These are phyloP conservation scores for Genyomyrus donnyi DNA, from an alignment of 2,113 vertebrate genomes.

Conservation along the genomic window DNA sequence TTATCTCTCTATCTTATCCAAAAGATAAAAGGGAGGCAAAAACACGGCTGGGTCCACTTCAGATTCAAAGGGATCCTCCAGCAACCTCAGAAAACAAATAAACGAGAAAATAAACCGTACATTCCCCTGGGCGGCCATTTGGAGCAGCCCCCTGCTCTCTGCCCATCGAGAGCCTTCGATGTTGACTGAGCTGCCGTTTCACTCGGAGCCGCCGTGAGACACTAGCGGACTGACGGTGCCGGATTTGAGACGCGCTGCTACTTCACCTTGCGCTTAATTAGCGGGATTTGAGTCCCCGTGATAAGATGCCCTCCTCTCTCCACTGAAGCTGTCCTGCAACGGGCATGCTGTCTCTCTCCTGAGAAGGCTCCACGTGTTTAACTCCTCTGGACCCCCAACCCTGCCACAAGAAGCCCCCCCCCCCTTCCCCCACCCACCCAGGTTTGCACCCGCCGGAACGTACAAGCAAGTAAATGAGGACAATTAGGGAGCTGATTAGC, in stretches of 20 bases:
- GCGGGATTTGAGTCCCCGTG: slow-evolving; percentile 29
- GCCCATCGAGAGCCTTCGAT: background rate
- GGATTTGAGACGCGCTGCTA: slow-evolving; percentile 50
- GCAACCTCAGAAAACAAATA: background rate
- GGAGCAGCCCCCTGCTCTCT: background rate
- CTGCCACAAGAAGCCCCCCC: background rate
- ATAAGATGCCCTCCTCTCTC: slow-evolving; percentile 40
- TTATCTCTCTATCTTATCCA: background rate
- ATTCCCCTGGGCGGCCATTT: background rate
- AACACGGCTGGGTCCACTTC: background rate
- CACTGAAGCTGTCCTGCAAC: slow-evolving; percentile 23
- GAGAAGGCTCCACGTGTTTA: background rate
- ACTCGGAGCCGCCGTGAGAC: background rate
- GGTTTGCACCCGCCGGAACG: background rate
- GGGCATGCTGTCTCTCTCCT: background rate
- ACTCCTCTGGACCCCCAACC: background rate
- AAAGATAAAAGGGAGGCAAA: background rate
- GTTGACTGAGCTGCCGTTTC: background rate
- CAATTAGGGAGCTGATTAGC: slow-evolving; percentile 36
- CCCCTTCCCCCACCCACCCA: background rate
- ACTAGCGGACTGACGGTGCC: slow-evolving; percentile 44
- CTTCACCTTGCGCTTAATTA: slow-evolving; percentile 53
- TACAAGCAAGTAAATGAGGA: slow-evolving; percentile 42
- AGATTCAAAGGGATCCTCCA: background rate
- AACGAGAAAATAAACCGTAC: background rate